Base-by-base conservation (phyloP, 1,140 invertebrate species). In the Nomia melanderi region DNA sequence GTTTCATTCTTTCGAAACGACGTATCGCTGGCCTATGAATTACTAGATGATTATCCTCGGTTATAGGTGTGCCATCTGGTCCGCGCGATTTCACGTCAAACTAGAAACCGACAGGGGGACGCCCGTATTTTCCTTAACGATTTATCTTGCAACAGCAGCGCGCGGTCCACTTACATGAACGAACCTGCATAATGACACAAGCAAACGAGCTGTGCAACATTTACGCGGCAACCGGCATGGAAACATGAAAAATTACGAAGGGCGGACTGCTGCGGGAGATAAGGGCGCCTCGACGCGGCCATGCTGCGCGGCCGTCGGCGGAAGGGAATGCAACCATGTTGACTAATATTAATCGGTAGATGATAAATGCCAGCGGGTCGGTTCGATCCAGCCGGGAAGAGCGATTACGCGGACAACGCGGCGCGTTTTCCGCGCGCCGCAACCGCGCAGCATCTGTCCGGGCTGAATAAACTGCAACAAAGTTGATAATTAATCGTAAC, bases 401-500 rank as follows among this genome's bases (percentile, higher is more conserved):
- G 9, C 36, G 39, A 11, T 31, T 14, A 60, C 27, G 29, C 39
- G 36, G 20, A 50, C 47, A 50, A 44, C 20, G 20, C 47, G n/a
- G 41, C 14, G 17, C 53, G 53, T 27, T 56, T 29, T 27, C 25
- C 53, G 53, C 53, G 23, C 23, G n/a, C 12, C 7, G 20, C 20
- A 20, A n/a, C 8, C 12, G 29, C 25, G 25, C 33, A 36, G 12
- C 6, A 14, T 29, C 60, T 54, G 39, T 3, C 71, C 25, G 25
- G 31, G n/a, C 36, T n/a, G 62, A 56, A 74, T 74, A 74, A 66
- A 66, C 36, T 65, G 62, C 36, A 65, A 41, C 71, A 44, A 74
- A 66, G 27, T 74, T 74, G 71, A 74, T 74, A 74, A 66, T 74
- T 74, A 66, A 74, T 74, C 33, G 71, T 6, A 27, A 17, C n/a